Percentiles rank a stretch among this genome's conserved stretches.
phyloP scores from a whole-genome alignment of 2,888 invertebrate genomes.

The Pseudeuparius sepicola region DNA sequence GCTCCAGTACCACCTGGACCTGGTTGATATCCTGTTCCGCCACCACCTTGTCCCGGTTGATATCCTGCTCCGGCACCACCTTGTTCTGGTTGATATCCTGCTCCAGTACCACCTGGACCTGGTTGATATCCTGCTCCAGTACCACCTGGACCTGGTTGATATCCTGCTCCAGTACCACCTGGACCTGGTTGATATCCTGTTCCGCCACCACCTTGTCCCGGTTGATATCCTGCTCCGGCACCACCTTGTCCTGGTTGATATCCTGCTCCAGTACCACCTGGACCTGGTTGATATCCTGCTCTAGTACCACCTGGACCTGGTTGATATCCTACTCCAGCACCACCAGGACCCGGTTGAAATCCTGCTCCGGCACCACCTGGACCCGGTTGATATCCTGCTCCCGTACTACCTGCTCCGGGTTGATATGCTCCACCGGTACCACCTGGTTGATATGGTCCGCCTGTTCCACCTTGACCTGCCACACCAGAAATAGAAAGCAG shows the following conservation, averaged over 20 bases:
- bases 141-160: conserved; percentile 16
- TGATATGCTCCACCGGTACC: conserved; percentile 6
- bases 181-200: conserved; percentile 15
- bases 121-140: conserved; percentile 3
- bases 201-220: conserved; percentile 11
- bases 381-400: too few relatives aligned
- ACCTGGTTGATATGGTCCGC: conserved; percentile 15
- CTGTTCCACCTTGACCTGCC: conserved; percentile 4
- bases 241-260: conserved; percentile 8
- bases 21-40: too few relatives aligned
- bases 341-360: conserved; percentile 8
- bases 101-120: too few relatives aligned
- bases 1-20: too few relatives aligned
- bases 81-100: too few relatives aligned
- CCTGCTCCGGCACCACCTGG: too few relatives aligned
- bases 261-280: conserved; percentile 5
- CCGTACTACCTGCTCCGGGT: conserved; percentile 8
- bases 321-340: conserved; percentile 13
- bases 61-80: too few relatives aligned
- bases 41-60: too few relatives aligned
- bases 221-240: too few relatives aligned
- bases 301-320: too few relatives aligned
- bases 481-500: too few relatives aligned
- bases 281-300: conserved; percentile 1
- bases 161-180: conserved; percentile 8